Conservation (phyloP, 64 coral and sea anemone species). For the Porites australiensis region DNA sequence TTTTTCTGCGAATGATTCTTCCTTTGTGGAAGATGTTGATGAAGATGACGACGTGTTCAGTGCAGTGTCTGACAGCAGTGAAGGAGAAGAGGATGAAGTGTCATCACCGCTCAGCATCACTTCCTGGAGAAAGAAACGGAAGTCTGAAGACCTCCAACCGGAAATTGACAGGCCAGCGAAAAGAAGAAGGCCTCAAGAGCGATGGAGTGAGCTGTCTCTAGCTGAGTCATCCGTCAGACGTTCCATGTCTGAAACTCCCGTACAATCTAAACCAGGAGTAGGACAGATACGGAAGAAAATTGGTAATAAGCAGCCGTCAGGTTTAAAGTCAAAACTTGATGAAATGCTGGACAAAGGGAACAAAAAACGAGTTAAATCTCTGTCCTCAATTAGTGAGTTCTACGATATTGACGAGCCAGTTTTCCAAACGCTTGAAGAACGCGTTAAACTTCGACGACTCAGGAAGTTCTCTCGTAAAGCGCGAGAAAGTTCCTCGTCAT, state of each 20-base stretch:
- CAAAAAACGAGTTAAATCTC: neutral
- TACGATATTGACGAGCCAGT: neutral
- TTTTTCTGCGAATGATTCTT: neutral
- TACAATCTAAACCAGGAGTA: neutral
- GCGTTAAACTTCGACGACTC: slow-evolving; percentile 18
- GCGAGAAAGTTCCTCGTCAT: neutral
- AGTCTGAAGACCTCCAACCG: slow-evolving; percentile 46
- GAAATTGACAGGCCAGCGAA: slow-evolving; percentile 27
- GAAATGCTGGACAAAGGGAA: neutral
- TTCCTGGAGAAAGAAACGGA: slow-evolving; percentile 41
- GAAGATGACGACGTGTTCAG: slow-evolving; percentile 46
- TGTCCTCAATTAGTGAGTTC: neutral
- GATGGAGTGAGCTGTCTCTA: neutral
- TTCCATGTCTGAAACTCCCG: neutral
- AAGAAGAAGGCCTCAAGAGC: neutral
- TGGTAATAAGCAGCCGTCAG: neutral
- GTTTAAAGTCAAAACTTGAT: neutral
- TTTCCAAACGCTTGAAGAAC: slow-evolving; percentile 32
- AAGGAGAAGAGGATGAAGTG: slow-evolving; percentile 45
- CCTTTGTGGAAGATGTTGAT: slow-evolving; percentile 8
- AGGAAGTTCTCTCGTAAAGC: neutral
- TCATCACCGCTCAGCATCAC: slow-evolving; percentile 40
- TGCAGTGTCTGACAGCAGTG: slow-evolving; percentile 64
- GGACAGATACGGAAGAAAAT: neutral
- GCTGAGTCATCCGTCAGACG: neutral